Evolutionary conservation across 2,797 vertebrate species (phyloP).

Genomic region (Ctenosaura bakeri): DNA sequence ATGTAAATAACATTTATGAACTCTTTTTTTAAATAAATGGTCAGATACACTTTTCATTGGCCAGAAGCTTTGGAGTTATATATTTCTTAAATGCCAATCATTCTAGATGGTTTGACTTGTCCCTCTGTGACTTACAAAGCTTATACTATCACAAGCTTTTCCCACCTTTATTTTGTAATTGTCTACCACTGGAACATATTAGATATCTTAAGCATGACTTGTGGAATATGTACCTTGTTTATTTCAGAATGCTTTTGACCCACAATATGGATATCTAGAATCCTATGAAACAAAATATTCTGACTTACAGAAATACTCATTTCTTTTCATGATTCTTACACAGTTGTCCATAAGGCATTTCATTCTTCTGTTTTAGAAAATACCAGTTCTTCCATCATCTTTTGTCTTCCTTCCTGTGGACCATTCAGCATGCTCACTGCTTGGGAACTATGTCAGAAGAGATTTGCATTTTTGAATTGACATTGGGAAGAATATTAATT

Average conservation of each 20-base stretch:
- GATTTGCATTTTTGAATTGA: too few species aligned
- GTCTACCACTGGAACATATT: background rate
- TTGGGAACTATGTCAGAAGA: too few species aligned
- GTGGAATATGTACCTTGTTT: background rate
- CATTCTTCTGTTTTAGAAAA: background rate
- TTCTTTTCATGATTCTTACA: background rate
- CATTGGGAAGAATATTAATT: too few species aligned
- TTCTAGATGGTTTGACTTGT: background rate
- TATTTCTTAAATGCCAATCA: background rate
- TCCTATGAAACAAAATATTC: background rate
- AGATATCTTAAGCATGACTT: background rate
- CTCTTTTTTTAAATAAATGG: rapidly evolving
- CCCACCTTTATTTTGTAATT: background rate
- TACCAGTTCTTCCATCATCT: background rate
- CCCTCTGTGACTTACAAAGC: background rate
- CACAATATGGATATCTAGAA: background rate
- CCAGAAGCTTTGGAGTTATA: background rate
- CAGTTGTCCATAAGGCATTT: background rate
- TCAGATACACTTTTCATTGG: background rate
- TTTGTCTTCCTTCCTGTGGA: background rate
- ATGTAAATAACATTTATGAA: background rate
- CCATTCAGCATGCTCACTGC: too few species aligned
- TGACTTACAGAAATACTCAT: background rate
- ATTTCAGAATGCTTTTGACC: background rate
- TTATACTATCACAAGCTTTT: background rate